These are phyloP conservation scores for Coreoperca whiteheadi DNA, from an alignment of 2,113 vertebrate species.

Conservation along the genomic window DNA sequence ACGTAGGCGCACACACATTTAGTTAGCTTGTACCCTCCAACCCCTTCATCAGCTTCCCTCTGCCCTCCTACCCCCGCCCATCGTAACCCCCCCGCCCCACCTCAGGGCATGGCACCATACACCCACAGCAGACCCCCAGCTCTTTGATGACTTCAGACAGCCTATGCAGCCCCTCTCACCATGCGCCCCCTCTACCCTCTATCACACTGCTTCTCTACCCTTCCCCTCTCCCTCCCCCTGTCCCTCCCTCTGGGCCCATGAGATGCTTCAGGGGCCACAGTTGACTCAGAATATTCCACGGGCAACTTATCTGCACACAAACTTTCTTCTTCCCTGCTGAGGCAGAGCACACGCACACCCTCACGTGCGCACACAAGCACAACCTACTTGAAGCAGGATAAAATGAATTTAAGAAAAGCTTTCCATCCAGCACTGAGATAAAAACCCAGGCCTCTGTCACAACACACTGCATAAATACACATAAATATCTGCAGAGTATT, in stretches of 20 bases:
- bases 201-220: conserved; percentile 46
- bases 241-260: conserved; percentile 60
- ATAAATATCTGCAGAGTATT: conserved; percentile 44
- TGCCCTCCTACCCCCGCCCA: conserved; percentile 34
- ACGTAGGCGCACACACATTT: conserved; percentile 56
- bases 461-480: conserved; percentile 59
- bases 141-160: conserved; percentile 78
- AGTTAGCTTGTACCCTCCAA: conserved; percentile 63
- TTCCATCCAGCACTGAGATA: conserved; percentile 52
- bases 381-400: conserved; percentile 52
- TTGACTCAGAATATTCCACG: conserved; percentile 78
- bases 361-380: not conserved
- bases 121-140: conserved; percentile 65
- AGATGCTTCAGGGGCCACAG: conserved; percentile 69
- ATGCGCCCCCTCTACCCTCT: conserved; percentile 33
- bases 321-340: conserved; percentile 63
- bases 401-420: conserved; percentile 67
- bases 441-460: conserved; percentile 61
- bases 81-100: conserved; percentile 12
- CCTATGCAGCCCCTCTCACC: conserved; percentile 54
- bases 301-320: conserved; percentile 70
- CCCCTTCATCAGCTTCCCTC: conserved; percentile 61
- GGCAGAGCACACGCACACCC: conserved; percentile 26
- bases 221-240: conserved; percentile 38
- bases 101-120: conserved; percentile 63